These are phyloP conservation scores for Sarcophilus harrisii DNA, from an alignment of 2,797 vertebrate genomes.

Conservation along the genomic window DNA sequence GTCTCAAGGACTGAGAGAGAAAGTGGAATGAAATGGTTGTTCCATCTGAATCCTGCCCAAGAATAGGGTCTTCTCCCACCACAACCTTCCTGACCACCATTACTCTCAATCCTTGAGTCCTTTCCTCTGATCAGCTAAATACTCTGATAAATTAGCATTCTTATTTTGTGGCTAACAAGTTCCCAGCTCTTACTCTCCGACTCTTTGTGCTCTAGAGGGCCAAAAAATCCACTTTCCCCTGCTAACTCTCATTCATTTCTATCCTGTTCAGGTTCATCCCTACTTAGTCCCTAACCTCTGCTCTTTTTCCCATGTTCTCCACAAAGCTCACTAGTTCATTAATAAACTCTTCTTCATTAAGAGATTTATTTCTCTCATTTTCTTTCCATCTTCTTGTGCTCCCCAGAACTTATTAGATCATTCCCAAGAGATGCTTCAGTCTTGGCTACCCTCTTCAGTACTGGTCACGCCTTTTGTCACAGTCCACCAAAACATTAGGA, in stretches of 20 bases:
- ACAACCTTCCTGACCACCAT: neutral
- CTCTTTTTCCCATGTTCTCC: neutral
- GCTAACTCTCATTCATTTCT: neutral
- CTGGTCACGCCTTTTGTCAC: neutral
- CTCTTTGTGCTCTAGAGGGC: neutral
- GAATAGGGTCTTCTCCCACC: neutral
- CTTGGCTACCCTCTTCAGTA: neutral
- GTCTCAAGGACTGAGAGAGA: neutral
- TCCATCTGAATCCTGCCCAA: neutral
- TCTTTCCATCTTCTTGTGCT: neutral
- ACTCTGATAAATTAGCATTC: neutral
- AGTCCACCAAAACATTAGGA: neutral
- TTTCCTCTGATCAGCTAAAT: neutral
- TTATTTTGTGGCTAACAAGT: neutral
- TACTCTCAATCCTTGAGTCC: neutral
- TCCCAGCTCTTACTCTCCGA: neutral
- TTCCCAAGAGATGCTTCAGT: neutral
- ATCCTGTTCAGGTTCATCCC: neutral
- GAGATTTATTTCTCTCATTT: neutral
- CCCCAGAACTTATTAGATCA: neutral
- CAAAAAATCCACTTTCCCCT: neutral
- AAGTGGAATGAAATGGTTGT: neutral
- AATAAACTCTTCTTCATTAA: neutral
- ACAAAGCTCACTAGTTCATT: neutral
- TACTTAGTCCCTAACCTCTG: neutral